A percentile compares a stretch with the other conserved stretches of the same genome.
These are phyloP conservation scores for Philereme transversata DNA, from an alignment of 2,888 invertebrate genomes.

Conservation along the genomic window DNA sequence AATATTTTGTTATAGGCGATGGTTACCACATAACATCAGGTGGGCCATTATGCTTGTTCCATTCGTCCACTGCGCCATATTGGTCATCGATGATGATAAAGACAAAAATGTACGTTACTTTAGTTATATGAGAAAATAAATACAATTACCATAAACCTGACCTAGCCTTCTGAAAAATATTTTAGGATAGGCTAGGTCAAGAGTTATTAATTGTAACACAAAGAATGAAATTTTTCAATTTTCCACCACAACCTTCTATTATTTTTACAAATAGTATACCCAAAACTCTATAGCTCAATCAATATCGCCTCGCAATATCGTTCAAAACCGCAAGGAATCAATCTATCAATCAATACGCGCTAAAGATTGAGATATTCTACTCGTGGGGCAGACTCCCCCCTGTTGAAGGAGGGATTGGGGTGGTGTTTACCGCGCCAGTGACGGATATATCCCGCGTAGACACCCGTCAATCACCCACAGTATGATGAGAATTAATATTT, in stretches of 20 bases:
- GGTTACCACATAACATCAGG: no score
- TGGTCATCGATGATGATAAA: no score
- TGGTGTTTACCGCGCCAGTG: constrained; percentile 65
- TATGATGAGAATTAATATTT: constrained; percentile 68
- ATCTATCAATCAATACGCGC: constrained; percentile 81
- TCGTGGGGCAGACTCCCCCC: constrained; percentile 49
- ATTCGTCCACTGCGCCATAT: no score
- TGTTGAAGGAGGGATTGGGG: constrained; percentile 9
- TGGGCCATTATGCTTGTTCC: no score
- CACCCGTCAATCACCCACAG: constrained; percentile 78
- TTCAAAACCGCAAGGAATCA: constrained; percentile 54
- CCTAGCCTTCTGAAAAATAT: no score
- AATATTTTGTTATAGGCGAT: no score
- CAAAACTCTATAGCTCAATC: constrained; percentile 3
- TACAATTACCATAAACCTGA: no score
- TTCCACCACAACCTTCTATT: not conserved
- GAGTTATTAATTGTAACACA: no score
- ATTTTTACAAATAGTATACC: not conserved
- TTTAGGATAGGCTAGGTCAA: no score
- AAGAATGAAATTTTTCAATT: no score
- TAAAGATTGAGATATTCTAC: constrained; percentile 82
- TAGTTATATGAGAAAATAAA: no score
- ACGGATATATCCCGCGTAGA: constrained; percentile 81
- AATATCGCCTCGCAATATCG: constrained; percentile 20
- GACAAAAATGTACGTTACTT: no score